Conservation (phyloP, 2,797 vertebrate species). For the Anguilla pacifica region DNA sequence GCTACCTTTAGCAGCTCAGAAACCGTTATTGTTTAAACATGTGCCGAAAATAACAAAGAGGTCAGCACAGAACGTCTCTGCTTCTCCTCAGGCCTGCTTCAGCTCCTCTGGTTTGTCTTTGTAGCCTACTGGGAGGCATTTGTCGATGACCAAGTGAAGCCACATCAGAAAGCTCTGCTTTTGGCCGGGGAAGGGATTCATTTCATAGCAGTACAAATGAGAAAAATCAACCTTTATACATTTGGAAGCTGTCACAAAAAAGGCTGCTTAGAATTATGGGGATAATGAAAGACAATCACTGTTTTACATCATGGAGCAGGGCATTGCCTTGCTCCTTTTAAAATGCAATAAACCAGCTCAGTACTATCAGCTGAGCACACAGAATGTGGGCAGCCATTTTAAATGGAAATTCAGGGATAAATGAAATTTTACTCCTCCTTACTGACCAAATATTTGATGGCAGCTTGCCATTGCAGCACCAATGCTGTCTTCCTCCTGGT, state of each 20-base stretch:
- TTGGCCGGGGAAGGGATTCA: not conserved
- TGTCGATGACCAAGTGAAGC: not conserved
- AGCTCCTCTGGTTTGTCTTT: conserved; percentile 3
- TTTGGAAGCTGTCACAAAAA: not conserved
- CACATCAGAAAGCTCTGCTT: not conserved
- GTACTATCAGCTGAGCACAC: not conserved
- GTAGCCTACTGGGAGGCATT: not conserved
- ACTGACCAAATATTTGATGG: not conserved
- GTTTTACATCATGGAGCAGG: not conserved
- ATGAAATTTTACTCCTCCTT: not conserved
- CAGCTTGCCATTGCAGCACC: not conserved
- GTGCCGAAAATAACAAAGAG: not conserved
- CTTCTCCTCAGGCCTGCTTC: not conserved
- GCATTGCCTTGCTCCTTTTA: not conserved
- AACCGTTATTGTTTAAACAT: not conserved
- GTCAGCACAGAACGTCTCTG: not conserved
- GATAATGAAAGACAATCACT: not conserved
- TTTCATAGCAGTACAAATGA: not conserved
- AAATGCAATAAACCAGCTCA: not conserved
- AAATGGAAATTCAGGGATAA: not conserved
- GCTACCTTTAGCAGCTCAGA: not conserved
- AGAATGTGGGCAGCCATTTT: not conserved
- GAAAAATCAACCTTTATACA: not conserved
- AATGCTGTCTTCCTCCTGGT: not conserved
- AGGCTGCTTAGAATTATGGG: not conserved